These are phyloP conservation scores for Neotoxoptera formosana DNA, from an alignment of 1,140 invertebrate species.

Conservation along the genomic window DNA sequence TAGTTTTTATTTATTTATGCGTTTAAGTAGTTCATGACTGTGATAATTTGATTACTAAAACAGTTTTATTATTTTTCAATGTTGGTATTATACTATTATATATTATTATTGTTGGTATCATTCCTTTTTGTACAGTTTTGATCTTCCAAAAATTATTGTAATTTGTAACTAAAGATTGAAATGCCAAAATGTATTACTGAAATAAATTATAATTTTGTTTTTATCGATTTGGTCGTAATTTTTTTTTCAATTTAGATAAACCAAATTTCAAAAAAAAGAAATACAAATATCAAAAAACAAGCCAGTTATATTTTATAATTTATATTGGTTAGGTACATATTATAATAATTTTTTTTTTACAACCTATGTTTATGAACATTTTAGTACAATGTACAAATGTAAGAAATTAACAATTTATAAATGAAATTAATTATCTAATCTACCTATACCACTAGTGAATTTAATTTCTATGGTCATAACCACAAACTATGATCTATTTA, in stretches of 20 bases:
- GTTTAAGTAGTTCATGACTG: slow-evolving; percentile 31
- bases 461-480: neutral
- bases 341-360: too few species aligned
- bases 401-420: neutral
- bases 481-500: neutral
- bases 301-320: neutral
- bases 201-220: neutral
- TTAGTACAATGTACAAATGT: neutral
- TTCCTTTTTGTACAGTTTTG: neutral
- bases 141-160: neutral
- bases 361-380: neutral
- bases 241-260: neutral
- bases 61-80: slow-evolving; percentile 4
- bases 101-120: neutral
- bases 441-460: neutral
- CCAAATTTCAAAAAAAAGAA: neutral
- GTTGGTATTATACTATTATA: neutral
- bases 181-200: neutral
- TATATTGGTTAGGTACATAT: neutral
- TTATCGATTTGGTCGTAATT: neutral
- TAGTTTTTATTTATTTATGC: slow-evolving; percentile 21
- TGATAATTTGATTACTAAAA: slow-evolving; percentile 38
- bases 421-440: neutral
- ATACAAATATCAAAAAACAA: neutral
- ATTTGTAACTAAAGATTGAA: slow-evolving; percentile 1